Conservation (phyloP, 2,888 invertebrate species). For the Acrocyrtus sp. region DNA sequence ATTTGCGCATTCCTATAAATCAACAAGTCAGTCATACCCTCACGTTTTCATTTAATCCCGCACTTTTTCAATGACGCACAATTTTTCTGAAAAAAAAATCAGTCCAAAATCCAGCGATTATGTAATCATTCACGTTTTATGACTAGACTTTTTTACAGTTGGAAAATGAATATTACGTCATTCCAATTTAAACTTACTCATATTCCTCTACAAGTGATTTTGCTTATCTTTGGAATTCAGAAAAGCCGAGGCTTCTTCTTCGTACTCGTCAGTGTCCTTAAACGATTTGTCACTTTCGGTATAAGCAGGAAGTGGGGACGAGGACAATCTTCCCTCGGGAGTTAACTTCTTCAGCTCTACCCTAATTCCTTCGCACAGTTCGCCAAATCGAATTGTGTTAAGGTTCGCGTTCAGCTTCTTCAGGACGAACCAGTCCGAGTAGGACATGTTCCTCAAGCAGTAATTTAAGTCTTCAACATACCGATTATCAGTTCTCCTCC, state of each 20-base stretch:
- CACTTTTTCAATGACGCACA: background rate
- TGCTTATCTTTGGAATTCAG: background rate
- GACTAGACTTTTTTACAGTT: too few species aligned
- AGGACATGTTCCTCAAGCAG: constrained; percentile 35
- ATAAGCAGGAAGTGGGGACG: constrained; percentile 49
- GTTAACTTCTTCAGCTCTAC: constrained; percentile 25
- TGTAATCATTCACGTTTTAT: too few species aligned
- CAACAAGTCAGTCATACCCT: too few species aligned
- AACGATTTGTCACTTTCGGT: constrained; percentile 33
- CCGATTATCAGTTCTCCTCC: constrained; percentile 32
- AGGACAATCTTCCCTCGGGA: constrained; percentile 30
- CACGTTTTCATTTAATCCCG: too few species aligned
- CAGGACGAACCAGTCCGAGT: constrained; percentile 62
- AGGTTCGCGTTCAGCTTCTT: constrained; percentile 57
- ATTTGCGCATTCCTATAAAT: too few species aligned
- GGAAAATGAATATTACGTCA: too few species aligned
- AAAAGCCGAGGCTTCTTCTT: constrained; percentile 4
- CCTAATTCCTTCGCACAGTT: constrained; percentile 47
- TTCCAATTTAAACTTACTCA: too few species aligned
- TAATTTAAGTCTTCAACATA: constrained; percentile 16
- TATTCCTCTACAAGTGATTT: too few species aligned
- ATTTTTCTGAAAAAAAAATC: constrained; percentile 6
- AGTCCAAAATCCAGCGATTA: too few species aligned
- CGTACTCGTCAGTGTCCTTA: constrained; percentile 22
- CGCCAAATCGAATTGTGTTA: constrained; percentile 52